Evolutionary conservation across 2,113 vertebrate genomes (phyloP), one percentile per base, ranked within the genome.

Genomic region (Prietella phreatophila): DNA sequence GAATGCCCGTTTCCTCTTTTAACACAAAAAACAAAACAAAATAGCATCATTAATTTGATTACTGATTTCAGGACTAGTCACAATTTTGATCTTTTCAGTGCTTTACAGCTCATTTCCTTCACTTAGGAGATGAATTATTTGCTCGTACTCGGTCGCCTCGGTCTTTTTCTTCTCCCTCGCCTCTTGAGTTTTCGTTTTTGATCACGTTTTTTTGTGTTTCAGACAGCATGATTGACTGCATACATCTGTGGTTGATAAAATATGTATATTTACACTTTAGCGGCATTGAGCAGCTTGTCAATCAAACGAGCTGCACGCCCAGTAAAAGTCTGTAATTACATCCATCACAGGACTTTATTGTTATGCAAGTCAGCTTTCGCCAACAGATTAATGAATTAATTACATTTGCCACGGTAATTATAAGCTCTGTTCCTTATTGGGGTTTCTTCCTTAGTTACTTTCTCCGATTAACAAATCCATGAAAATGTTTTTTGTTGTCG

Each of bases 321-420:
- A 60, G 56, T 82, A 75, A 88, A 88, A 69, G 78, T 83, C 55
- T 89, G 86, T 91, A 90, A 91, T 92, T 88, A 90, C 30, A 84
- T 86, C 39, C 33, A 20, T 61, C 83, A 36, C 61, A 25, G 7
- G 82, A 71, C 78, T 83, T 90, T 81, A 83, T 85, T 88, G 85
- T 85, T 82, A 89, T 78, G 73, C 65, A 71, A 83, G 81, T 71
- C 65, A 56, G 63, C 80, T 60, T 83, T 42, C 82, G 30, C 58
- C 75, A 71, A 80, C 76, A 69, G 50, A 91, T 88, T 76, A 84
- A 86, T 88, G 86, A 78, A 76, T 89, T 89, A 82, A 85, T 86
- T 78, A 67, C n/a, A 55, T 88, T 88, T 75, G 79, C 86, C 14
- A 27, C 60, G 30, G 85, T 88, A 83, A 89, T 86, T 89, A 83